phyloP scores from a whole-genome alignment of 2,797 vertebrate genomes.

The Falco novaeseelandiae region DNA sequence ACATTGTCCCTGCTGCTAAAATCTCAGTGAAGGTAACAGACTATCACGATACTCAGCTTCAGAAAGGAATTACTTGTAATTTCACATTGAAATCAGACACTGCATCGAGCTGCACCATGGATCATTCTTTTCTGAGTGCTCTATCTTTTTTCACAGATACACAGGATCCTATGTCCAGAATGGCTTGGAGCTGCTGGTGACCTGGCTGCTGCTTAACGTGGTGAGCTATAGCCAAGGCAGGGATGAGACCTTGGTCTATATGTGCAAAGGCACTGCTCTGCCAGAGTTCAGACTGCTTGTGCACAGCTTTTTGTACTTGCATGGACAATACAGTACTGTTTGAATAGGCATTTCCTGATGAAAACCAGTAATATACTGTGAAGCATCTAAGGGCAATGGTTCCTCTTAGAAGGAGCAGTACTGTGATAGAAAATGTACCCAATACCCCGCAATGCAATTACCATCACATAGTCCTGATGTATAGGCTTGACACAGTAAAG shows the following conservation, averaged over 20 bases:
- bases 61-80: neutral
- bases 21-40: neutral
- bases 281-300: slow-evolving; percentile 2
- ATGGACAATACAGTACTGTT: neutral
- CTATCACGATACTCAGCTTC: neutral
- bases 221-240: neutral
- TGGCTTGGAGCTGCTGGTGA: neutral
- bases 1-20: neutral
- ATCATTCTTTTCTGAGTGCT: neutral
- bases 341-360: slow-evolving; percentile 66
- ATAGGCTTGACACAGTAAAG: slow-evolving; percentile 77
- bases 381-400: slow-evolving; percentile 68
- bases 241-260: neutral
- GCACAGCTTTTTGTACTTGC: slow-evolving; percentile 36
- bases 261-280: neutral
- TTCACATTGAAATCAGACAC: neutral
- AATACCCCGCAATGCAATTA: slow-evolving; percentile 73
- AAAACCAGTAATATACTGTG: slow-evolving; percentile 62
- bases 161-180: neutral
- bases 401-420: slow-evolving; percentile 54
- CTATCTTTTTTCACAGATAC: neutral
- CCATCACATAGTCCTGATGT: slow-evolving; percentile 70
- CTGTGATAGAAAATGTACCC: slow-evolving; percentile 61
- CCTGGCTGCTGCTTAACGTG: neutral
- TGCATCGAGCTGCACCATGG: neutral